Conservation (phyloP, 2,888 invertebrate species). For the Cosmia pyralina region DNA sequence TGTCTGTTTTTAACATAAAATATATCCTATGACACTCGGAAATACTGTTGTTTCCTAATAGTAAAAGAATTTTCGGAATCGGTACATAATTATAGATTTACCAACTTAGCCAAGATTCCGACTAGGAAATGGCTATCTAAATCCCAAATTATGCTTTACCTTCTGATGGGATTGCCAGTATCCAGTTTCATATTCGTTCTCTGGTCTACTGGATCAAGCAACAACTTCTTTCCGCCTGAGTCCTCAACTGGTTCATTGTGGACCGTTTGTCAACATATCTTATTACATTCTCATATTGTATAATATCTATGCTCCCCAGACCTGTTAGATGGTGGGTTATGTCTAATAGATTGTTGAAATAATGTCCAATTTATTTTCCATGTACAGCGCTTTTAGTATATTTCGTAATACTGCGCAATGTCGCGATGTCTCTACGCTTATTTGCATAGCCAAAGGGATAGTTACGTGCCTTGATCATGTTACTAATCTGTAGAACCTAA, state of each 20-base stretch:
- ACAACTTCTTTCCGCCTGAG: not conserved
- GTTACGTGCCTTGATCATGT: constrained; percentile 4
- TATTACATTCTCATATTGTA: not conserved
- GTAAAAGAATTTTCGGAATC: not conserved
- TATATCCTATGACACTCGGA: not conserved
- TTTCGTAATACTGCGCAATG: constrained; percentile 41
- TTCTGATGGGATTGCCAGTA: too few species aligned
- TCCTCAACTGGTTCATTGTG: not conserved
- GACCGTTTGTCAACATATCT: not conserved
- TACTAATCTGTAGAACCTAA: not conserved
- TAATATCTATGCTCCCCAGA: not conserved
- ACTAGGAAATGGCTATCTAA: not conserved
- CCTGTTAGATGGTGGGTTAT: not conserved
- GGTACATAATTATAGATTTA: not conserved
- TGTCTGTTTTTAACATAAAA: not conserved
- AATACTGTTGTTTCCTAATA: not conserved
- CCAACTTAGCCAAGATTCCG: not conserved
- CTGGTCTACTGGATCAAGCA: not conserved
- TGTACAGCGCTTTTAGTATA: constrained; percentile 7
- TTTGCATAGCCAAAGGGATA: constrained; percentile 31
- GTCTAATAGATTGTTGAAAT: constrained; percentile 3
- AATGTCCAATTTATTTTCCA: constrained; percentile 13
- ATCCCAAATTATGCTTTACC: not conserved
- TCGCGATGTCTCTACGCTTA: constrained; percentile 31
- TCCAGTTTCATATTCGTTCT: not conserved